Evolutionary conservation across 2,113 vertebrate species (phyloP), one percentile per base, ranked within the genome.

Genomic region (Corynorhinus townsendii): DNA sequence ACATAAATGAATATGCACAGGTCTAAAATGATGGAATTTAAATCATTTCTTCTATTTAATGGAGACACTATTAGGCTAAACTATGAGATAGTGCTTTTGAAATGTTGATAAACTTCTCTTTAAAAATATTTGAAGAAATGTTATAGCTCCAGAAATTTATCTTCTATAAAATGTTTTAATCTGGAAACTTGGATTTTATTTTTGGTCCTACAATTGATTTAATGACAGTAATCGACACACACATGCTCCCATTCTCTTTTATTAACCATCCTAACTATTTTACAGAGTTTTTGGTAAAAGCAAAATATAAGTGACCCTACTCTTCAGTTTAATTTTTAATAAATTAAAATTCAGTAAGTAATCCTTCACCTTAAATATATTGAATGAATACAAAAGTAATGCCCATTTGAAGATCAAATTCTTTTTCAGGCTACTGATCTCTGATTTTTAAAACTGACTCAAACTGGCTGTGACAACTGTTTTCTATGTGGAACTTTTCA

Each of bases 21-120:
- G 7, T 86, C 40, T 56, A 24, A 54, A 85, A 64, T 40, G 19
- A 64, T 3, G 35, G 28, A 82, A 8, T 92, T 93, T 26, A 93
- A 88, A 88, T 81, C 12, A 87, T 76, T 64, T 96, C 73, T 59
- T 90, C 52, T 90, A 24, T 59, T 85, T 76, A 72, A 94, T 75
- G 20, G 15, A 85, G 14, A 30, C 64, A 8, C 28, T 52, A 10
- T 83, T 38, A 68, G 30, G 10, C 30, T 89, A 77, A 66, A n/a
- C 24, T 68, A 54, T 76, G 47, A 94, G 49, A 45, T 20, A 24
- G 24, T 73, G 9, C 26, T 90, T 87, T 89, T 20, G 68, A 16
- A 89, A 86, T 89, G 30, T 56, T 89, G 40, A 88, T n/a, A 33
- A 11, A 15, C 30, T 75, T 89, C 83, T 71, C 56, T 95, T 88